Evolutionary conservation across 2,113 vertebrate genomes (phyloP).

Genomic region (Otus sunia): DNA sequence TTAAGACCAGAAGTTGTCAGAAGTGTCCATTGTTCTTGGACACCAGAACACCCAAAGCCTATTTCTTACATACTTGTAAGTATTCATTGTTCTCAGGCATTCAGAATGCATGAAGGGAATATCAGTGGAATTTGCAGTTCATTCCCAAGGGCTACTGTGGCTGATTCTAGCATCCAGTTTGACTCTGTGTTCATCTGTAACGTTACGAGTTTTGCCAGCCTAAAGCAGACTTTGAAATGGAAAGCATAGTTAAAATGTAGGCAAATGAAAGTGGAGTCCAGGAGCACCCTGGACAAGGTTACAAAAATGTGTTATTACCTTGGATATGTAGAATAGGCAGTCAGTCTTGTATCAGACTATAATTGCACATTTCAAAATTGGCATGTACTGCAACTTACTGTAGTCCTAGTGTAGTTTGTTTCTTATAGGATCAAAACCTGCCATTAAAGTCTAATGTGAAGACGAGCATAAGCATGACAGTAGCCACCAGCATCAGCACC

Average conservation of each 20-base stretch:
- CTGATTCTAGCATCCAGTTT: neutral
- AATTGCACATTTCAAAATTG: neutral
- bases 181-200: neutral
- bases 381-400: neutral
- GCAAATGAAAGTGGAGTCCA: neutral
- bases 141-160: neutral
- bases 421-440: neutral
- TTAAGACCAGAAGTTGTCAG: neutral
- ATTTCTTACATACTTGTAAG: neutral
- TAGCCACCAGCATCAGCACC: neutral
- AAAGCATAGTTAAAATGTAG: neutral
- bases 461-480: neutral
- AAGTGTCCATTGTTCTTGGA: neutral
- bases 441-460: neutral
- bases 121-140: neutral
- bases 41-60: neutral
- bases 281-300: neutral
- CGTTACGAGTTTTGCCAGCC: neutral
- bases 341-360: neutral
- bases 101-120: neutral
- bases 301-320: neutral
- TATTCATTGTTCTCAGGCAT: neutral
- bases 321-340: neutral
- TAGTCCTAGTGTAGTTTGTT: neutral
- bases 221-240: neutral